Conservation (phyloP, 2,113 vertebrate genomes). For the Elephas maximus region DNA sequence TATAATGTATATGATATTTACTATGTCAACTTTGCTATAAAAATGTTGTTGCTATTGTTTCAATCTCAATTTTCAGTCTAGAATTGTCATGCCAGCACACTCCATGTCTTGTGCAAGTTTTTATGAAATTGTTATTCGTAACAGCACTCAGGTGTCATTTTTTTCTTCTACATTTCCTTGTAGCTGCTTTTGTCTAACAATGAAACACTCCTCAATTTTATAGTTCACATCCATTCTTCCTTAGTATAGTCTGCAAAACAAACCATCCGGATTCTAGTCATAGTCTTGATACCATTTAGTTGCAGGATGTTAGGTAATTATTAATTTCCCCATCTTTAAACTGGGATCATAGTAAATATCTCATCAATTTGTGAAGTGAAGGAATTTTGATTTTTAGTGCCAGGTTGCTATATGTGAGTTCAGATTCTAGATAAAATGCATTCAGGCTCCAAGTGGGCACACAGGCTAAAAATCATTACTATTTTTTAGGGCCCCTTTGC, state of each 20-base stretch:
- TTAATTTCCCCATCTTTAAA: not conserved
- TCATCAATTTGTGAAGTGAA: not conserved
- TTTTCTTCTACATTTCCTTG: constrained; percentile 11
- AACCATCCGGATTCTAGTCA: not conserved
- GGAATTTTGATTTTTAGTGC: constrained; percentile 37
- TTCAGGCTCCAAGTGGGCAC: not conserved
- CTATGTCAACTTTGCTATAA: not conserved
- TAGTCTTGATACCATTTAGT: not conserved
- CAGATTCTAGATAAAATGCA: not conserved
- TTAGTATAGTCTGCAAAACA: not conserved
- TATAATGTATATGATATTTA: not conserved
- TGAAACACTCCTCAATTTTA: not conserved
- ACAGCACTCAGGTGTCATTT: not conserved
- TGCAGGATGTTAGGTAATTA: not conserved
- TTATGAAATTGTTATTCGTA: constrained; percentile 52
- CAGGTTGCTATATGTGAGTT: not conserved
- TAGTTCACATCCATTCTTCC: not conserved
- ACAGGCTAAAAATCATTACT: not conserved
- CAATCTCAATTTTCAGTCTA: constrained; percentile 21
- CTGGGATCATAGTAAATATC: not conserved
- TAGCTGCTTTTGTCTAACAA: not conserved
- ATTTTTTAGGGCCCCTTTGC: not conserved
- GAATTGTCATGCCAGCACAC: not conserved
- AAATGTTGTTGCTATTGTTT: not conserved
- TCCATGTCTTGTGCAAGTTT: constrained; percentile 9